phyloP scores from a whole-genome alignment of 2,113 vertebrate genomes.

The Microcebus murinus region DNA sequence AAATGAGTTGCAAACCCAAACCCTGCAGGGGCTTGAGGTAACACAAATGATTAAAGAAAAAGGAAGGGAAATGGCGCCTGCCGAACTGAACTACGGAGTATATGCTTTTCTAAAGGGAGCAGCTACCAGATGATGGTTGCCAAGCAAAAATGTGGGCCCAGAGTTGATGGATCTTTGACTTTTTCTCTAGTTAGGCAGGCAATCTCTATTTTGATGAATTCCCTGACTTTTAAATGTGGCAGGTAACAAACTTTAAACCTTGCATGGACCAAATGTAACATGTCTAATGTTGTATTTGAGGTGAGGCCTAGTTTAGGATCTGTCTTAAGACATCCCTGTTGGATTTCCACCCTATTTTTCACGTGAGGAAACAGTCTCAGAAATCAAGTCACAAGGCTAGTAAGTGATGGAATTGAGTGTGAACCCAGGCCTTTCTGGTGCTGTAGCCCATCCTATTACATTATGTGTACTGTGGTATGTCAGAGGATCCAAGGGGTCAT shows the following conservation, averaged over 20 bases:
- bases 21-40: not conserved
- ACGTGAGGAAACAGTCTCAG: not conserved
- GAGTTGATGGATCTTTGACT: not conserved
- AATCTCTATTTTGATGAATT: not conserved
- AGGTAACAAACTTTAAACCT: not conserved
- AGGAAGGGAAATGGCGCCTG: not conserved
- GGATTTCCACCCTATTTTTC: not conserved
- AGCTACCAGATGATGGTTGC: not conserved
- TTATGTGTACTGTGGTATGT: not conserved
- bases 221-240: not conserved
- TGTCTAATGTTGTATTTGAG: not conserved
- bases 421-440: not conserved
- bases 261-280: not conserved
- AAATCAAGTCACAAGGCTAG: not conserved
- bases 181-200: not conserved
- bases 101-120: not conserved
- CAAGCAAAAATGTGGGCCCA: not conserved
- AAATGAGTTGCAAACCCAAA: not conserved
- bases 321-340: not conserved
- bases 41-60: not conserved
- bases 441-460: not conserved
- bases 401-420: not conserved
- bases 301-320: not conserved
- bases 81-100: not conserved
- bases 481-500: not conserved